phyloP scores from a whole-genome alignment of 2,113 vertebrate species.

The Coregonus clupeaformis region DNA sequence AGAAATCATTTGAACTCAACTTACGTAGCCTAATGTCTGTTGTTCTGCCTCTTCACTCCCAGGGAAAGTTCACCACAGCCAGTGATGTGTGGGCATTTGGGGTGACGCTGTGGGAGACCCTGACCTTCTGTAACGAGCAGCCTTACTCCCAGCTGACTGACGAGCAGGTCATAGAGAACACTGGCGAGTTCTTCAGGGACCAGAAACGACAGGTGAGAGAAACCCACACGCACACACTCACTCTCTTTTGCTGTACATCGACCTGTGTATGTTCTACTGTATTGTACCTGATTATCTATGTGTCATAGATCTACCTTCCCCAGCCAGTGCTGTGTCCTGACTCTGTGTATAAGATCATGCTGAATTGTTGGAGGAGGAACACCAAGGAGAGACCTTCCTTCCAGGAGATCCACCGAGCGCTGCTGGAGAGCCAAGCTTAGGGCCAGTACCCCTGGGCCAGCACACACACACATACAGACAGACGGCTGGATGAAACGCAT shows the following conservation, averaged over 20 bases:
- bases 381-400: conserved; percentile 91
- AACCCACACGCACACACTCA: too few relatives aligned
- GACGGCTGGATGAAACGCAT: neutral
- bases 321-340: conserved; percentile 90
- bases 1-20: too few relatives aligned
- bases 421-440: conserved; percentile 78
- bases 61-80: conserved; percentile 98
- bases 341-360: conserved; percentile 93
- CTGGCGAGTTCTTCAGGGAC: conserved; percentile 98
- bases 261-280: neutral
- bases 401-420: conserved; percentile 85
- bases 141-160: conserved; percentile 94
- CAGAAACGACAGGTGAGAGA: conserved; percentile 88
- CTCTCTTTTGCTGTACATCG: neutral
- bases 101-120: conserved; percentile 94
- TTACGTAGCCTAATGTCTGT: too few relatives aligned
- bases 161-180: conserved; percentile 98
- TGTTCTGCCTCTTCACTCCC: conserved; percentile 8
- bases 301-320: conserved; percentile 86
- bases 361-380: conserved; percentile 95
- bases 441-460: neutral
- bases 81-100: conserved; percentile 98
- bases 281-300: neutral
- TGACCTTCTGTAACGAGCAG: conserved; percentile 95
- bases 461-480: neutral